Evolutionary conservation across 2,888 invertebrate genomes (phyloP).

Genomic region (Camponotus fellah): DNA sequence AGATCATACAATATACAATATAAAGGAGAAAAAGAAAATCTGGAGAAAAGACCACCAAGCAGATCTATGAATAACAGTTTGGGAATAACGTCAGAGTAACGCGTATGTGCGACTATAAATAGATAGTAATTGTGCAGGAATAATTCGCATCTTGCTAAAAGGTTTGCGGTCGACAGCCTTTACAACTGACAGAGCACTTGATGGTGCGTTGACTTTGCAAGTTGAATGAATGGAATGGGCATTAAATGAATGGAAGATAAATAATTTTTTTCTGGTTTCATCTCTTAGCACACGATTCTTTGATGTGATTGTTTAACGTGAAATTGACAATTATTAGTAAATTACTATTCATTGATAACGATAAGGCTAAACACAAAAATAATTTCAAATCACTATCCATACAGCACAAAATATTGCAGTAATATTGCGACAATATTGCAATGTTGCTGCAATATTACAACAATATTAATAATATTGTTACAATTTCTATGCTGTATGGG

Average conservation of each 20-base stretch:
- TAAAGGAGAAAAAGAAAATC: background rate
- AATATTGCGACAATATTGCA: too few relatives aligned
- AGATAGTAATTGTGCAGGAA: conserved; percentile 1
- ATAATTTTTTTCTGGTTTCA: background rate
- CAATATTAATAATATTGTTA: too few relatives aligned
- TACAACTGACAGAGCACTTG: background rate
- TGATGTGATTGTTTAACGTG: background rate
- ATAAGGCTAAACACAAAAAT: background rate
- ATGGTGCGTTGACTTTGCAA: background rate
- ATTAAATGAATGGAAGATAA: background rate
- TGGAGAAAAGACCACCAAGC: too few relatives aligned
- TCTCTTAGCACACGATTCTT: background rate
- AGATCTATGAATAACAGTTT: background rate
- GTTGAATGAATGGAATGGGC: background rate
- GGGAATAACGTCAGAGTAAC: background rate
- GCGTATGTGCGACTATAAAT: background rate
- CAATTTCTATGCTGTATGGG: too few relatives aligned
- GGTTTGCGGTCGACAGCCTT: conserved; percentile 2
- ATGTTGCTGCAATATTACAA: too few relatives aligned
- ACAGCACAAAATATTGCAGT: too few relatives aligned
- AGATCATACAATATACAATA: background rate
- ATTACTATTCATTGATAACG: background rate
- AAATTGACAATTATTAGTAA: too few relatives aligned
- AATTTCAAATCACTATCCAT: too few relatives aligned
- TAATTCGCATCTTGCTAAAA: conserved; percentile 7